phyloP scores from a whole-genome alignment of 2,888 invertebrate species.

The Dimorphilus gyrociliatus region DNA sequence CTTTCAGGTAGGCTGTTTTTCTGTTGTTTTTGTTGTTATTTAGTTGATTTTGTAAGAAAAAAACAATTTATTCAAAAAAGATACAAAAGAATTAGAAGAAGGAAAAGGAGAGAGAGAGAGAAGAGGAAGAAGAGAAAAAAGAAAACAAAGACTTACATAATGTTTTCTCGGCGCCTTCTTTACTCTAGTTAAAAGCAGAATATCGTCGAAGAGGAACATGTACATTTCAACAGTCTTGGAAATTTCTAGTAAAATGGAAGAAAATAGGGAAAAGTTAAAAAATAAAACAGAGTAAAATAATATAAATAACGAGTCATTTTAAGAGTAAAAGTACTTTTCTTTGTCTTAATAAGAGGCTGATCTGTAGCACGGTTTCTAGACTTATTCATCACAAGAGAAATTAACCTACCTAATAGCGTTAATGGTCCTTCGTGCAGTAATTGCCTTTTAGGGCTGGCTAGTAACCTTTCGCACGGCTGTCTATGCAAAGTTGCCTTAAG shows the following conservation, averaged over 20 bases:
- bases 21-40: background rate
- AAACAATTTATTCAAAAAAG: too few relatives aligned
- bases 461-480: conserved; percentile 47
- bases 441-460: conserved; percentile 42
- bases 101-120: too few relatives aligned
- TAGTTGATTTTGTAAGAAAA: background rate
- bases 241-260: conserved; percentile 37
- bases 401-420: conserved; percentile 36
- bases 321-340: background rate
- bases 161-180: conserved; percentile 45
- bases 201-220: conserved; percentile 48
- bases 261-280: too few relatives aligned
- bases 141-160: too few relatives aligned
- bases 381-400: too few relatives aligned
- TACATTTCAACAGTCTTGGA: conserved; percentile 46
- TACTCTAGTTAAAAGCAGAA: conserved; percentile 45
- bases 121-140: too few relatives aligned
- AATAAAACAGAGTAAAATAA: too few relatives aligned
- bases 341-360: conserved; percentile 1
- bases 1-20: too few relatives aligned
- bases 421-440: conserved; percentile 41
- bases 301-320: too few relatives aligned
- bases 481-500: conserved; percentile 43
- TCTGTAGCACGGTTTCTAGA: too few relatives aligned
- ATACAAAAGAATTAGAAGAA: too few relatives aligned